phyloP scores from a whole-genome alignment of 2,888 invertebrate genomes.

The Drosophila picticornis region DNA sequence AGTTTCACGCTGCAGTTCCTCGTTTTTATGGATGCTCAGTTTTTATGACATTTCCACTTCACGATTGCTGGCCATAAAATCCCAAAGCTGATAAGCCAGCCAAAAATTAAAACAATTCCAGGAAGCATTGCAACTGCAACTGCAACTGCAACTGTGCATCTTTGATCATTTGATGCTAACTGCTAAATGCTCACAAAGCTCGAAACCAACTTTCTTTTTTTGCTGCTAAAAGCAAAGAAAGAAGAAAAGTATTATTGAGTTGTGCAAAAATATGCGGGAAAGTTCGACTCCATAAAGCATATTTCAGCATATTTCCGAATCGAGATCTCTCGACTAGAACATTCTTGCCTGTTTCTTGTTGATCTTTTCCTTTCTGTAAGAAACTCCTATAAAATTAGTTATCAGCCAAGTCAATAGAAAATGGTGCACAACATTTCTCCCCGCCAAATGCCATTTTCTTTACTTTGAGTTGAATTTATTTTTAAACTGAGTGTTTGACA shows the following conservation, averaged over 20 bases:
- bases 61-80: slow-evolving; percentile 29
- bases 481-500: not conserved
- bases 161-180: not conserved
- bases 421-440: not conserved
- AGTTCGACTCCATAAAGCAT: no score
- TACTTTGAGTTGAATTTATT: not conserved
- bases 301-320: not conserved
- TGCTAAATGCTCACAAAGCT: not conserved
- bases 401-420: no score
- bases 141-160: slow-evolving; percentile 21
- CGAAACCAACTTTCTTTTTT: not conserved
- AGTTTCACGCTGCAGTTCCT: slow-evolving; percentile 19
- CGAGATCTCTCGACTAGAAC: not conserved
- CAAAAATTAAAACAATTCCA: slow-evolving; percentile 14
- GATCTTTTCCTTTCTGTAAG: not conserved
- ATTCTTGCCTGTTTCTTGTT: not conserved
- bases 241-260: not conserved
- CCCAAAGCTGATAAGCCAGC: slow-evolving; percentile 13
- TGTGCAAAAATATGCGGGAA: not conserved
- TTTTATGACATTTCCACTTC: slow-evolving; percentile 53
- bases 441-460: no score
- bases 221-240: not conserved
- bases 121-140: slow-evolving; percentile 26
- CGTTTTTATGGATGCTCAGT: slow-evolving; percentile 40
- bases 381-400: not conserved